These are phyloP conservation scores for Hydropotes inermis DNA, from an alignment of 2,113 vertebrate species.

Conservation along the genomic window DNA sequence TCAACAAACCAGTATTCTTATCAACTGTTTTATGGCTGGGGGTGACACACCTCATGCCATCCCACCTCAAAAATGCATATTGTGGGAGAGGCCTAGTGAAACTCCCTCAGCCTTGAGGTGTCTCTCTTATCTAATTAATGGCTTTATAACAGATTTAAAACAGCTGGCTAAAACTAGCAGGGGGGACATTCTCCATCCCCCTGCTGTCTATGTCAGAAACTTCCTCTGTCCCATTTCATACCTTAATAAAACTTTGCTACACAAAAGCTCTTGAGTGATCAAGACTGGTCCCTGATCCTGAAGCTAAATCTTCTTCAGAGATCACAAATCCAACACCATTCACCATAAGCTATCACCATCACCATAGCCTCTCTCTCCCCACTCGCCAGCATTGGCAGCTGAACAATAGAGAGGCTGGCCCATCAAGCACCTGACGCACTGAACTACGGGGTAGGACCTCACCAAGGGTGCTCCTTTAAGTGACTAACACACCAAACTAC, in stretches of 20 bases:
- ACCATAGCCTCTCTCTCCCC: neutral
- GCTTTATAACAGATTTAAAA: neutral
- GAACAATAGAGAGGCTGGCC: neutral
- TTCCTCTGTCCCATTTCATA: neutral
- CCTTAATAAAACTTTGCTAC: neutral
- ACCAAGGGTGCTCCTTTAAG: neutral
- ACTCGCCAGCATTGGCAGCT: neutral
- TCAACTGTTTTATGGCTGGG: neutral
- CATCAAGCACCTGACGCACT: neutral
- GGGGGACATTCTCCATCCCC: neutral
- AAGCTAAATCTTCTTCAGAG: neutral
- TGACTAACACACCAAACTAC: neutral
- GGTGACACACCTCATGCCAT: neutral
- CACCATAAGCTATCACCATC: neutral
- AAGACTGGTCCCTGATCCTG: neutral
- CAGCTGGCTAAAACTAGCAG: neutral
- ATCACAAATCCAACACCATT: neutral
- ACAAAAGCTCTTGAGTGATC: neutral
- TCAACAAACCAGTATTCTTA: neutral
- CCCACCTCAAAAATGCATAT: neutral
- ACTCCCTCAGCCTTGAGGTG: neutral
- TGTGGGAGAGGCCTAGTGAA: neutral
- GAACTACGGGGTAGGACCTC: neutral
- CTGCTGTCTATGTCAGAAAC: neutral
- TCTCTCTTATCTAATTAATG: neutral